Evolutionary conservation across 1,140 invertebrate genomes (phyloP).

Genomic region (Luehdorfia chinensis): DNA sequence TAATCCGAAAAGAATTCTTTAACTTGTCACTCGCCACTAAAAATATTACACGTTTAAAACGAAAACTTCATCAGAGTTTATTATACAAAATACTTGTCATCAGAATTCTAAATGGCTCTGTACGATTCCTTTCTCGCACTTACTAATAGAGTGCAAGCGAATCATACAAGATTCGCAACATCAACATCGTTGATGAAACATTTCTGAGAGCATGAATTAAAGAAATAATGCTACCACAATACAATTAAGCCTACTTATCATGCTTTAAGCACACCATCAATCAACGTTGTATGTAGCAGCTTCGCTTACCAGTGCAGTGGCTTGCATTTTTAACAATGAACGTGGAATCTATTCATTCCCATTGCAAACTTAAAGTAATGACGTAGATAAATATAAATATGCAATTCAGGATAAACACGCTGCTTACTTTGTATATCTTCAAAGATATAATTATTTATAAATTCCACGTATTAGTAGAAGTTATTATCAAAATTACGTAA

Average conservation of each 20-base stretch:
- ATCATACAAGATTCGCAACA: slow-evolving; percentile 7
- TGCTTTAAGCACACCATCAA: slow-evolving; percentile 1
- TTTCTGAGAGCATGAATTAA: slow-evolving; percentile 10
- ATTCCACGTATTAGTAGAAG: no score
- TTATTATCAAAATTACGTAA: no score
- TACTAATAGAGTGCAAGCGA: neutral
- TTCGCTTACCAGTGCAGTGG: neutral
- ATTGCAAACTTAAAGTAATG: neutral
- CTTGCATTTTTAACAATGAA: neutral
- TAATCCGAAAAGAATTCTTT: no score
- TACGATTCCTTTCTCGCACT: neutral
- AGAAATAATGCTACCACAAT: neutral
- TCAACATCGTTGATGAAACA: slow-evolving; percentile 10
- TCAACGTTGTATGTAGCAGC: neutral
- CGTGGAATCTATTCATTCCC: neutral
- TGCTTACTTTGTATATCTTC: no score
- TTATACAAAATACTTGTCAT: no score
- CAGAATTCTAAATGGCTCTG: neutral
- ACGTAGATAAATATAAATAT: neutral
- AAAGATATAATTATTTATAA: no score
- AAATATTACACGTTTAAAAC: no score
- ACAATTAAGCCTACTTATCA: neutral
- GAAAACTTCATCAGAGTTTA: no score
- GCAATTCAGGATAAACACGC: no score
- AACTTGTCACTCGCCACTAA: no score